Base-by-base conservation (phyloP, 2,888 invertebrate species). In the Shargacucullia verbasci region DNA sequence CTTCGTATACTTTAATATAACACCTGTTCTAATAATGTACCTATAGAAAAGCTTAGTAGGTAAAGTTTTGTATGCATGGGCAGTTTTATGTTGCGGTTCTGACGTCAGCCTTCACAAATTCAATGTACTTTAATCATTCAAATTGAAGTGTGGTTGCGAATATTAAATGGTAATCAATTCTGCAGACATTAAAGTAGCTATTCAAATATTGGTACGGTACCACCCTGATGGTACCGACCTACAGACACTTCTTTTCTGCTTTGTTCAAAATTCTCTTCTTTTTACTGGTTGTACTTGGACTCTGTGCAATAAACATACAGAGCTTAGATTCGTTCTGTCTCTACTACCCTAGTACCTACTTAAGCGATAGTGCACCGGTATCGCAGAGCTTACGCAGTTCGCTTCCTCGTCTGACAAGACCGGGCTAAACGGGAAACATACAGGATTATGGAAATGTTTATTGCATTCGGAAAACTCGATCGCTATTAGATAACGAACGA, bases 391-490 rank as follows among this genome's bases (percentile, higher is more conserved):
- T 20, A 31, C 8, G 7, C 5, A 8, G 34, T 29, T 33, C 40
- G 40, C 29, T 73, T 73, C 58, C 55, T 54, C 20, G 31, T 46
- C 31, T 41, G 31, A 14, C 34, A 38, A 25, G 15, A 13, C 41
- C 27, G 13, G 47, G 20, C 43, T 11, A 14, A 41, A 27, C 61
- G 58, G 70, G 59, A 62, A 59, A 47, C 53, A 38, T 11, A 39
- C 44, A 52, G 48, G 53, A 59, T 50, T 55, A 50, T 58, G 49
- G 40, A 58, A 61, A 73, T 57, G 41, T 72, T 56, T 64, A 62
- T 59, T 38, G 47, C 58, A 45, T 44, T 55, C 61, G 60, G 61
- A 65, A 70, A 73, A 53, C 41, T 61, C 20, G 31, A 52, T 40
- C 38, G 45, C 35, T 52, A 29, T 65, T 65, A 57, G 15, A 59